A percentile compares a stretch with the other conserved stretches of the same genome.
These are phyloP conservation scores for Papilio gigon DNA, from an alignment of 2,888 invertebrate species.

Conservation along the genomic window DNA sequence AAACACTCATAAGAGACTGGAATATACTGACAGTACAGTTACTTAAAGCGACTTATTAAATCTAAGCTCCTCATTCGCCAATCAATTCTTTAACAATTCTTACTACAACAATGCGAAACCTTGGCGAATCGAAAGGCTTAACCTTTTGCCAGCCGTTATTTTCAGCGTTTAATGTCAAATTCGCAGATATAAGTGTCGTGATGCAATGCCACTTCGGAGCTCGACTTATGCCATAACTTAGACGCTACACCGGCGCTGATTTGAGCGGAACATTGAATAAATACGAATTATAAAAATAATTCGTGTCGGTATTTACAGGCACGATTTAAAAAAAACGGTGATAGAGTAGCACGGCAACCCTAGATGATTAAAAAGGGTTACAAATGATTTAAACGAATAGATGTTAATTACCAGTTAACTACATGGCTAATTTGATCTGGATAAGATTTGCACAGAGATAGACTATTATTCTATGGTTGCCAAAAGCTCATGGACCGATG, in stretches of 20 bases:
- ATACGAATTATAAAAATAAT: neutral
- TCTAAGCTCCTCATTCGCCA: neutral
- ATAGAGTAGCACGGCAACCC: too few species aligned
- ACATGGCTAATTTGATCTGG: too few species aligned
- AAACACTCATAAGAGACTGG: too few species aligned
- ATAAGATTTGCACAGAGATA: too few species aligned
- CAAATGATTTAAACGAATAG: too few species aligned
- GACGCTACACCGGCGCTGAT: neutral
- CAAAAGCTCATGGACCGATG: too few species aligned
- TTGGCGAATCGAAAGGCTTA: constrained; percentile 44
- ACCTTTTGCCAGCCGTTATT: constrained; percentile 47
- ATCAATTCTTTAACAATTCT: constrained; percentile 29
- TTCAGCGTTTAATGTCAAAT: constrained; percentile 49
- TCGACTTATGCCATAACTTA: constrained; percentile 16
- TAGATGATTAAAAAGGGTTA: too few species aligned
- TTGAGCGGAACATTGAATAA: constrained; percentile 7
- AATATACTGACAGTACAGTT: too few species aligned
- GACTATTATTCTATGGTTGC: too few species aligned
- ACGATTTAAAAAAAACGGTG: too few species aligned
- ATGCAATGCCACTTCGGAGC: constrained; percentile 25
- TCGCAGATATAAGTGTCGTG: constrained; percentile 46
- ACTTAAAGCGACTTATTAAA: neutral
- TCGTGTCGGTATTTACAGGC: too few species aligned
- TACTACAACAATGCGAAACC: constrained; percentile 37
- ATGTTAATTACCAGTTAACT: too few species aligned